These are phyloP conservation scores for Pocillopora meandrina DNA, from an alignment of 92 coral and sea anemone genomes.

Conservation along the genomic window DNA sequence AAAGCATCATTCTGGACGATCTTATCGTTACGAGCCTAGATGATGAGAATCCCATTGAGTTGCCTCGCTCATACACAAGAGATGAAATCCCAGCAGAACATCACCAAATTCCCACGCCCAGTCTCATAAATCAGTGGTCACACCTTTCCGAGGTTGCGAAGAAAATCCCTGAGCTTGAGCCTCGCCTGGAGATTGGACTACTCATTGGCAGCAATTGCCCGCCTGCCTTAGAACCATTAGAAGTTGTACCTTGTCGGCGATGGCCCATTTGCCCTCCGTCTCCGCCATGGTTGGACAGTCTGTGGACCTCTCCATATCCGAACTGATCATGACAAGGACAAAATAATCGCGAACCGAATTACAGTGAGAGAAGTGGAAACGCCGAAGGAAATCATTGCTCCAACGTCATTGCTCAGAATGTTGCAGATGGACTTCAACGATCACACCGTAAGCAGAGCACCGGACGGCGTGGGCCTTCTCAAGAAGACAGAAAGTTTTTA, in stretches of 20 bases:
- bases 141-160: conserved; percentile 55
- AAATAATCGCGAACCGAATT: conserved; percentile 35
- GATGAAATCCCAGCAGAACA: conserved; percentile 39
- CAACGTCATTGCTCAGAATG: conserved; percentile 52
- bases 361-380: conserved; percentile 50
- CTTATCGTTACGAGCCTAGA: conserved; percentile 39
- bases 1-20: conserved; percentile 40
- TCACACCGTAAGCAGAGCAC: conserved; percentile 26
- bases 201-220: conserved; percentile 71
- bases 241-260: conserved; percentile 65
- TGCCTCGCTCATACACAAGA: conserved; percentile 43
- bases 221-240: conserved; percentile 62
- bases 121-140: conserved; percentile 49
- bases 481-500: conserved; percentile 63
- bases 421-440: conserved; percentile 67
- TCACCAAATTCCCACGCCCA: conserved; percentile 45
- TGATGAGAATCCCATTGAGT: conserved; percentile 42
- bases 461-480: conserved; percentile 57
- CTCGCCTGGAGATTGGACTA: conserved; percentile 60
- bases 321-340: not conserved
- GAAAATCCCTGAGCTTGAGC: conserved; percentile 53
- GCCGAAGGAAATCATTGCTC: conserved; percentile 47
- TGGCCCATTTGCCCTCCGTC: conserved; percentile 73
- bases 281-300: conserved; percentile 71
- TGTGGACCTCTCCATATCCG: conserved; percentile 47